Evolutionary conservation across 2,888 invertebrate genomes (phyloP).

Genomic region (Linyphia triangularis): DNA sequence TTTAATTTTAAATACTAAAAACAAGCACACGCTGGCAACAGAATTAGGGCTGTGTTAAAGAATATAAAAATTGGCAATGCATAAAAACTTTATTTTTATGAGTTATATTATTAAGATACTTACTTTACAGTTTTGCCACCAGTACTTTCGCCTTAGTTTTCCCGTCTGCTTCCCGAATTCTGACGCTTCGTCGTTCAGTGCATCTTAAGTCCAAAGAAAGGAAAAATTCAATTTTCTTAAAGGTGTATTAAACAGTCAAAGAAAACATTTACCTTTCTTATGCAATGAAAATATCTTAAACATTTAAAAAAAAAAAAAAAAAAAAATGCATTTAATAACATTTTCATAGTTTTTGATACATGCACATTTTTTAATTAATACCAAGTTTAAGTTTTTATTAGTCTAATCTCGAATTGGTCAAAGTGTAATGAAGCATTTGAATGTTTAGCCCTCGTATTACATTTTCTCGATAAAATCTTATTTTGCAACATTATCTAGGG

Average conservation of each 20-base stretch:
- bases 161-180: slow-evolving; percentile 69
- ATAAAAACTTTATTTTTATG: no score
- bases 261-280: neutral
- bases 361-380: no score
- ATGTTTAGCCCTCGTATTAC: no score
- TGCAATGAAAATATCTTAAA: neutral
- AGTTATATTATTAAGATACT: neutral
- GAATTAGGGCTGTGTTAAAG: neutral
- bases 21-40: neutral
- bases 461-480: no score
- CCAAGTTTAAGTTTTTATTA: no score
- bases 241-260: neutral
- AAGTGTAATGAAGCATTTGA: no score
- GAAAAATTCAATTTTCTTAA: neutral
- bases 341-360: neutral
- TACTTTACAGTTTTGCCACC: slow-evolving; percentile 74
- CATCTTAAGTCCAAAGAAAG: slow-evolving; percentile 17
- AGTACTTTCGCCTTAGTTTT: slow-evolving; percentile 61
- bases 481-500: no score
- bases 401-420: no score
- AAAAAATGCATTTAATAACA: no score
- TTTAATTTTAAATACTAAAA: neutral
- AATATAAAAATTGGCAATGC: no score
- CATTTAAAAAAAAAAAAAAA: neutral
- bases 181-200: slow-evolving; percentile 60